Percentiles rank a stretch among this genome's conserved stretches.
Evolutionary conservation across 2,113 vertebrate genomes (phyloP).

Genomic region (Halichoeres trimaculatus): DNA sequence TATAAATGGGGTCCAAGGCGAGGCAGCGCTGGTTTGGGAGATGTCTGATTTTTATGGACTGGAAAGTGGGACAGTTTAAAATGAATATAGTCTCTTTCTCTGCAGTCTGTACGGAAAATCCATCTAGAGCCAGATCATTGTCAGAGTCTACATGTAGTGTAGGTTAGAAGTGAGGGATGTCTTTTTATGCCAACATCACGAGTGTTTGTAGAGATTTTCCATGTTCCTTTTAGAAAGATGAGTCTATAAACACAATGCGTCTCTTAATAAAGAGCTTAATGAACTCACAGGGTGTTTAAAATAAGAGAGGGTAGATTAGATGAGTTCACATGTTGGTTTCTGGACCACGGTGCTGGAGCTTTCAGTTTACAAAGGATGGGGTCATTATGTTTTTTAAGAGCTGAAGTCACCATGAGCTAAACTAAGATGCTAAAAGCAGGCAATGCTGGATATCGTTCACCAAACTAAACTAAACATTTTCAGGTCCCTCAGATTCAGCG

Average conservation of each 20-base stretch:
- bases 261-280: neutral
- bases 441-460: too few species aligned
- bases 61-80: constrained; percentile 70
- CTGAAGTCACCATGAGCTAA: too few species aligned
- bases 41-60: constrained; percentile 71
- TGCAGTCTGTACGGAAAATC: constrained; percentile 61
- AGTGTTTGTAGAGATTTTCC: neutral
- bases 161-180: constrained; percentile 30
- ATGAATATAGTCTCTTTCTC: constrained; percentile 57
- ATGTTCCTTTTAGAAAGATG: constrained; percentile 9
- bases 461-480: too few species aligned
- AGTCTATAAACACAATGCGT: neutral
- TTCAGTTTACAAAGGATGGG: too few species aligned
- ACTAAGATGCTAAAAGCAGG: too few species aligned
- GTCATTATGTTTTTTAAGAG: too few species aligned
- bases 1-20: constrained; percentile 57
- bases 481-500: too few species aligned
- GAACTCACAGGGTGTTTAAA: neutral
- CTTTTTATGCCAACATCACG: constrained; percentile 26
- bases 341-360: neutral
- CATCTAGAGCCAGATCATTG: constrained; percentile 51
- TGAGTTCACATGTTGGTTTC: neutral
- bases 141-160: constrained; percentile 35
- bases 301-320: neutral
- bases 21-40: constrained; percentile 56